phyloP scores from a whole-genome alignment of 2,797 vertebrate genomes.

The Mionectes olivaceus region DNA sequence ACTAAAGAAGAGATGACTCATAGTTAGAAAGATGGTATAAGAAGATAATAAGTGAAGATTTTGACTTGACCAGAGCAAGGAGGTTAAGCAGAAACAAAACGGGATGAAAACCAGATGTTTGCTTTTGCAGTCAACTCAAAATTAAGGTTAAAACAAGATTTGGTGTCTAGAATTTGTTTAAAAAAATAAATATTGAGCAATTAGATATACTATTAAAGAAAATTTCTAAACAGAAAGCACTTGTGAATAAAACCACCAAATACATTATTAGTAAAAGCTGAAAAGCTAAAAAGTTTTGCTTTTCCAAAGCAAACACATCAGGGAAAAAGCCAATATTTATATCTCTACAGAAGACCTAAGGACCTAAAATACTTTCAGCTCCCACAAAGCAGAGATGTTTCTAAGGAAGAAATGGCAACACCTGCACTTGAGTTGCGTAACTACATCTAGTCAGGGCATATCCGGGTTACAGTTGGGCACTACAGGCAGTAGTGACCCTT shows the following conservation, averaged over 20 bases:
- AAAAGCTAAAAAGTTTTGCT: background rate
- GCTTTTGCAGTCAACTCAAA: background rate
- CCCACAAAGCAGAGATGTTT: background rate
- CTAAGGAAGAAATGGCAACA: background rate
- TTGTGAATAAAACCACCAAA: background rate
- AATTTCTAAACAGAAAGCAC: background rate
- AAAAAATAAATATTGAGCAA: background rate
- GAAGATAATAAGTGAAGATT: background rate
- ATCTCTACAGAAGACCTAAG: background rate
- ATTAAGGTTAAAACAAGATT: background rate
- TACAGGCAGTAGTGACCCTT: background rate
- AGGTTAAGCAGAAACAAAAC: background rate
- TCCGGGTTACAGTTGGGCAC: background rate
- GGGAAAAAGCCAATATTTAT: background rate
- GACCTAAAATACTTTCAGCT: background rate
- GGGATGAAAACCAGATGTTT: conserved; percentile 29
- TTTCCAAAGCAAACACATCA: background rate
- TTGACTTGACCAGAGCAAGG: conserved; percentile 1
- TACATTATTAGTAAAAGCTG: background rate
- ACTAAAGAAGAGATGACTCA: conserved; percentile 34
- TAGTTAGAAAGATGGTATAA: background rate
- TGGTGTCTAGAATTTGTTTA: background rate
- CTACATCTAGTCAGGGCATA: background rate
- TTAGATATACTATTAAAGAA: background rate
- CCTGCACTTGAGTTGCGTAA: background rate